phyloP scores from a whole-genome alignment of 2,888 invertebrate genomes.

The Dorcus hopei region DNA sequence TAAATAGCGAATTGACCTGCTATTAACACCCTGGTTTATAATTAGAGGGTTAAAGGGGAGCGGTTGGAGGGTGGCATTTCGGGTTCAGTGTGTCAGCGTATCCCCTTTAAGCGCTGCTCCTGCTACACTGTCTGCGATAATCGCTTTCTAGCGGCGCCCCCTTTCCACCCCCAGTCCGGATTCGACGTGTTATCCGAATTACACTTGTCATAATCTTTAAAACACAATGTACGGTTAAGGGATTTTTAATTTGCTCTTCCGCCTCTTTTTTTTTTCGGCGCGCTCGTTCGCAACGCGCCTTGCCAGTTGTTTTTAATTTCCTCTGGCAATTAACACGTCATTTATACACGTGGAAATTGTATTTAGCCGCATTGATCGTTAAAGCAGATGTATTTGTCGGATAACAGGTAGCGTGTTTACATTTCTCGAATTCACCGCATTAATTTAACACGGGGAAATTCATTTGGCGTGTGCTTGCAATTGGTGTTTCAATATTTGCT shows the following conservation, averaged over 20 bases:
- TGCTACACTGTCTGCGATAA: slow-evolving; percentile 39
- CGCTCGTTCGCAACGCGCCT: background rate
- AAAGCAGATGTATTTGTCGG: no score
- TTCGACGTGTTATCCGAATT: slow-evolving; percentile 22
- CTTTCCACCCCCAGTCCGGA: slow-evolving; percentile 19
- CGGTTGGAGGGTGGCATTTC: slow-evolving; percentile 20
- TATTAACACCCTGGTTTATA: slow-evolving; percentile 46
- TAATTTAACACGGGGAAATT: no score
- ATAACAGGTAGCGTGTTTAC: no score
- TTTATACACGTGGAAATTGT: no score
- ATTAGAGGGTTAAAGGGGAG: slow-evolving; percentile 43
- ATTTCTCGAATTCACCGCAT: no score
- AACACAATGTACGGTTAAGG: slow-evolving; percentile 1
- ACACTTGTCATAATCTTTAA: slow-evolving; percentile 26
- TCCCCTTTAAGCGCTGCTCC: slow-evolving; percentile 40
- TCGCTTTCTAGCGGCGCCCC: slow-evolving; percentile 42
- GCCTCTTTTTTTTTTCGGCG: background rate
- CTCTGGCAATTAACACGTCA: no score
- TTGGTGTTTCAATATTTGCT: no score
- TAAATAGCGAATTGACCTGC: slow-evolving; percentile 46
- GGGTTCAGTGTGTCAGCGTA: slow-evolving; percentile 37
- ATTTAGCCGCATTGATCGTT: no score
- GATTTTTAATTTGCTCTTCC: slow-evolving; percentile 5
- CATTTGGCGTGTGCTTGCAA: no score
- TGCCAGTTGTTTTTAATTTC: background rate